Base-by-base conservation (phyloP, 30 jellyfish, hydroid and myxozoan genomes). In the Hydractinia symbiolongicarpus region DNA sequence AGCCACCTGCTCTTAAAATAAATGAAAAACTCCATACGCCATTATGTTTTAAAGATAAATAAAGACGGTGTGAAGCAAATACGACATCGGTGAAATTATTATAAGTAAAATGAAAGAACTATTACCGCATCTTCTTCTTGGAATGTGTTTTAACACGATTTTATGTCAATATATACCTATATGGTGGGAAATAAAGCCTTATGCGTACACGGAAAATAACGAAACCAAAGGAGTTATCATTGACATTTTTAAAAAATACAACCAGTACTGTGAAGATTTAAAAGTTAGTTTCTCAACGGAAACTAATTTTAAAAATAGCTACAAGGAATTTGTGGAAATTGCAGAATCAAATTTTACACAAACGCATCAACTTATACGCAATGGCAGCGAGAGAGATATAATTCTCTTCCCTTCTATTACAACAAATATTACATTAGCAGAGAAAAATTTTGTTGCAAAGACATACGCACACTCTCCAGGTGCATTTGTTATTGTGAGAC, bases 401-500 rank as follows among this genome's bases (percentile, higher is more conserved):
- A 44, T 51, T 44, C 9, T 13, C 52, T 64, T 64, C 69, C 40
- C 40, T 13, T 51, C 74, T 7, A 6, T 64, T 7, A 7, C 40
- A 6, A 0, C 69, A 58, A 58, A 16, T 16, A 58, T 58, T 16
- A 16, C 15, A 64, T 13, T 7, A n/a, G 0, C 74, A 64, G 52
- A 64, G 19, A 13, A 64, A 7, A 9, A 51, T 4, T 64, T 64
- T 64, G 19, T n/a, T 64, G 52, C 16, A 7, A 51, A n/a, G 17
- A 6, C 74, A 13, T 64, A n/a, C 40, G 19, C 7, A n/a, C 52
- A 64, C 40, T 44, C 74, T n/a, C 74, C 74, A 44, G 74, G 74
- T 44, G 74, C 74, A n/a, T 64, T 64, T 51, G 74, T 64, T 44
- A 64, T 64, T 64, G 74, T 64, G 9, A 7, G 17, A 64, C 19